These are phyloP conservation scores for Salminus brasiliensis DNA, from an alignment of 2,113 vertebrate genomes.

Conservation along the genomic window DNA sequence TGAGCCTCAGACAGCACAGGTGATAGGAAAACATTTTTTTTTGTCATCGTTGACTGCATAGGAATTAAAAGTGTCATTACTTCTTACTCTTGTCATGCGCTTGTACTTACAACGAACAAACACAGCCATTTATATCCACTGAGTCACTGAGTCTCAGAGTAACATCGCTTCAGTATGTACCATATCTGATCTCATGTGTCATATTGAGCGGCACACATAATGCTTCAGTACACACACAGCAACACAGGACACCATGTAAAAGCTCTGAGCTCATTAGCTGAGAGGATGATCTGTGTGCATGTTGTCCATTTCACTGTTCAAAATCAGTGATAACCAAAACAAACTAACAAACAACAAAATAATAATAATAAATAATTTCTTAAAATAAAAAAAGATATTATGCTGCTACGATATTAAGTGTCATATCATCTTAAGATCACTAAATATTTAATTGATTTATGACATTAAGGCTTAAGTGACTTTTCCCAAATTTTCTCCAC, in stretches of 20 bases:
- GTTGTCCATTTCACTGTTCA: too few relatives aligned
- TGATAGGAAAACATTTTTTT: background rate
- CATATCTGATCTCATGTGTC: background rate
- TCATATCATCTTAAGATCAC: too few relatives aligned
- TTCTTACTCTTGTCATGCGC: conserved; percentile 1
- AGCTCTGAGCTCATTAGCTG: background rate
- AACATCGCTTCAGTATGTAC: background rate
- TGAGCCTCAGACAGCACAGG: conserved; percentile 33
- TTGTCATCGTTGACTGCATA: background rate
- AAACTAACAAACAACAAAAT: too few relatives aligned
- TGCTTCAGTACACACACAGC: background rate
- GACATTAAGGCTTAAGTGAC: too few relatives aligned
- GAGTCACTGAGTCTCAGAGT: background rate
- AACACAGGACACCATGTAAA: background rate
- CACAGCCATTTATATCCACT: background rate
- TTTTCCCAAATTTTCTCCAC: too few relatives aligned
- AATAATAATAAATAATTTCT: too few relatives aligned
- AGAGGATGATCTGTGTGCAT: background rate
- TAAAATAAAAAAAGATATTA: too few relatives aligned
- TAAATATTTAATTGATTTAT: too few relatives aligned
- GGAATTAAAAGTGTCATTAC: conserved; percentile 2
- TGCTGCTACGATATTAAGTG: too few relatives aligned
- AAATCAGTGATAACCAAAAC: too few relatives aligned
- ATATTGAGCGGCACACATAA: background rate
- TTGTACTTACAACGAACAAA: background rate